A percentile compares a stretch with the other conserved stretches of the same genome.
phyloP scores from a whole-genome alignment of 2,888 invertebrate species.

The Laspeyria flexula region DNA sequence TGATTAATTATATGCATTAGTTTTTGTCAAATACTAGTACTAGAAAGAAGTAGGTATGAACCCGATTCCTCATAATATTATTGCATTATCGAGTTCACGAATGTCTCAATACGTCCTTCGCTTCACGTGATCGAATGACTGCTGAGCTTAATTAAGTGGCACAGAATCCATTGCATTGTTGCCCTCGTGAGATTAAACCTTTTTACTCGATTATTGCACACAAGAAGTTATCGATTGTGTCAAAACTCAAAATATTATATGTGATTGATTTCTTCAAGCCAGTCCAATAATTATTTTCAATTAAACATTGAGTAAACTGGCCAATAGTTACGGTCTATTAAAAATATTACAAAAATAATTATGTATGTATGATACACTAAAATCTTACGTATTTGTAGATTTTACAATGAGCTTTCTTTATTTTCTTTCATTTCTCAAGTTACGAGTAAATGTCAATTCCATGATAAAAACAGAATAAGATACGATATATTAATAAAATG shows the following conservation, averaged over 20 bases:
- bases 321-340: slow-evolving; percentile 15
- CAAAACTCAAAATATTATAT: slow-evolving; percentile 17
- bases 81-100: slow-evolving; percentile 45
- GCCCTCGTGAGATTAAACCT: slow-evolving; percentile 48
- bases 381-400: background rate
- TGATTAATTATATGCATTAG: too few species aligned
- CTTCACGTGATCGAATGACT: slow-evolving; percentile 41
- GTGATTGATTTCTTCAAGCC: slow-evolving; percentile 18
- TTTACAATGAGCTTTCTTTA: too few species aligned
- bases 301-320: slow-evolving; percentile 28
- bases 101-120: slow-evolving; percentile 60
- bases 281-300: slow-evolving; percentile 28
- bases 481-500: background rate
- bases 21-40: too few species aligned
- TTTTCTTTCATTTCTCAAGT: slow-evolving; percentile 5
- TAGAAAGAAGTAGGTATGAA: too few species aligned
- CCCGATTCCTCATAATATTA: slow-evolving; percentile 50
- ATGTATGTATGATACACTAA: background rate
- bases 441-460: slow-evolving; percentile 45
- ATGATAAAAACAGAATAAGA: slow-evolving; percentile 21
- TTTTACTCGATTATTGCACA: slow-evolving; percentile 41
- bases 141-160: slow-evolving; percentile 41
- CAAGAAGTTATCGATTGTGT: slow-evolving; percentile 31
- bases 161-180: slow-evolving; percentile 46
- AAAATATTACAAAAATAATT: slow-evolving; percentile 6